A percentile compares a stretch with the other conserved stretches of the same genome.
These are phyloP conservation scores for Symphodus melops DNA, from an alignment of 2,113 vertebrate genomes.

Conservation along the genomic window DNA sequence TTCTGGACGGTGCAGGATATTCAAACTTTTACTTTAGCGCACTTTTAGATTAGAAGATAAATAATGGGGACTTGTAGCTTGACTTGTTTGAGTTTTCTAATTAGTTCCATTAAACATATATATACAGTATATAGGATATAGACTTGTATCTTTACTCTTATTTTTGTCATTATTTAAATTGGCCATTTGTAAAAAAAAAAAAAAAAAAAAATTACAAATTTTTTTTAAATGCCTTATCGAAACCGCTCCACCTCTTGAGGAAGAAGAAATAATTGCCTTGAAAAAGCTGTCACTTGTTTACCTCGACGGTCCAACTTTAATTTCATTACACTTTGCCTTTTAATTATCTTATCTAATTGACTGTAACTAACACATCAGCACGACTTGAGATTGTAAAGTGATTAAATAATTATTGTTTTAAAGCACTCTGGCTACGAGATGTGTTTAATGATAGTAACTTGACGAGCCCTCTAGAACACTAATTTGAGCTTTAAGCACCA, in stretches of 20 bases:
- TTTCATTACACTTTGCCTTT: conserved; percentile 33
- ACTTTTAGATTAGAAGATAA: background rate
- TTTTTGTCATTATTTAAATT: background rate
- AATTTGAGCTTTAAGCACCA: conserved; percentile 66
- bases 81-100: background rate
- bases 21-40: background rate
- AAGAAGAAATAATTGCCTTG: background rate
- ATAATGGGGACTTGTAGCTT: background rate
- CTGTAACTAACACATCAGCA: conserved; percentile 26
- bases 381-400: conserved; percentile 46
- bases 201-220: too few species aligned
- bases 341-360: conserved; percentile 16
- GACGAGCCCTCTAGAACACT: conserved; percentile 67
- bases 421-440: conserved; percentile 53
- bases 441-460: conserved; percentile 64
- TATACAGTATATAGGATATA: background rate
- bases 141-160: background rate
- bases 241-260: background rate
- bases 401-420: conserved; percentile 77
- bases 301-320: background rate
- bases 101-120: background rate
- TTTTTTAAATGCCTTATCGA: background rate
- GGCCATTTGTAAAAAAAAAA: background rate
- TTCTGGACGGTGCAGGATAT: background rate
- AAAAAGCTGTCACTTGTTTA: background rate